Base-by-base conservation (phyloP, 1,140 invertebrate species). In the Dryas iulia region DNA sequence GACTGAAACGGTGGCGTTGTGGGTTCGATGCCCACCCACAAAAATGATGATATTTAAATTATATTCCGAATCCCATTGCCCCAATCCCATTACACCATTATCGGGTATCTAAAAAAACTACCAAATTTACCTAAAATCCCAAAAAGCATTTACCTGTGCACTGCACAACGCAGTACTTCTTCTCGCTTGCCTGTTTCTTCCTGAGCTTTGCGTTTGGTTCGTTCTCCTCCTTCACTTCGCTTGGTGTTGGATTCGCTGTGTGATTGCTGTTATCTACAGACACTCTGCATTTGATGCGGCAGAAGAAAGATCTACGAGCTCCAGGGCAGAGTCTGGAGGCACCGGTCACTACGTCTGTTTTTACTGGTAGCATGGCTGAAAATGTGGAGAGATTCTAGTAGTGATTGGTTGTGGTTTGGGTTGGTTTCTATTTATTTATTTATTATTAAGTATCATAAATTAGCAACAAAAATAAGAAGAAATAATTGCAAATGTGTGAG, bases 241-340 rank as follows among this genome's bases (percentile, higher is more conserved):
- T 12, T 12, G 52, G 91, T 82, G 31, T 86, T 11, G 81, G 33
- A 92, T 80, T 39, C 18, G 65, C 14, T 6, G 60, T 52, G 11
- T 28, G 12, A 7, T 47, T 30, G 14, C 14, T 6, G 10, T 18
- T 25, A 39, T 52, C n/a, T 39, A 62, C 10, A n/a, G 54, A 0
- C 0, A 28, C 31, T 89, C 96, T 96, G 75, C 95, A 95, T 84
- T 98, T 98, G 96, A 98, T 98, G 25, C 97, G 94, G 86, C 97
- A 99, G 86, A 98, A 98, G 83, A 98, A 99, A 0, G 97, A 98
- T 24, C 98, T 93, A 21, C 97, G 91, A 0, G 97, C 96, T 2
- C 98, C 98, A 1, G 97, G 96, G 90, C 96, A 97, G 2, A 98
- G 92, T 56, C 95, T 92, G 1, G 95, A 95, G 1, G 94, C 93